Evolutionary conservation across 2,888 invertebrate species (phyloP).

Genomic region (Augochlorella aurata): DNA sequence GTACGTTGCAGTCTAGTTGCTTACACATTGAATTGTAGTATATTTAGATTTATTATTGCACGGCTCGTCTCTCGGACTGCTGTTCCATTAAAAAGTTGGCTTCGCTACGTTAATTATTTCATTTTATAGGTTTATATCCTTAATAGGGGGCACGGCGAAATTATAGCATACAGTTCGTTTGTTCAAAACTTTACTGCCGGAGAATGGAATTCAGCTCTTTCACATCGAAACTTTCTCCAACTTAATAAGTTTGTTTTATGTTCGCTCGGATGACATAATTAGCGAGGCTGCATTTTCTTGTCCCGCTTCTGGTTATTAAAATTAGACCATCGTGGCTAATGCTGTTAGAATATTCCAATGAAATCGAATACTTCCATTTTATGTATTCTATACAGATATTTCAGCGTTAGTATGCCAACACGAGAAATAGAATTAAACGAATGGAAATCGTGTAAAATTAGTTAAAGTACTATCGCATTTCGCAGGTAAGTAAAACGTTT

Average conservation of each 20-base stretch:
- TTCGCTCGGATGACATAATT: conserved; percentile 7
- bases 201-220: conserved; percentile 2
- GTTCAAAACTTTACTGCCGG: neutral
- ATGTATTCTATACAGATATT: no score
- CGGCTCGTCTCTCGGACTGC: neutral
- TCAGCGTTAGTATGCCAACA: no score
- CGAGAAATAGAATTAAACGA: neutral
- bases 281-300: neutral
- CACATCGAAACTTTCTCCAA: conserved; percentile 6
- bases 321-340: neutral
- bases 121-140: conserved; percentile 5
- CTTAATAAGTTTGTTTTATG: conserved; percentile 2
- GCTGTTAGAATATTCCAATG: no score
- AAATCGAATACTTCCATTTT: no score
- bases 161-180: conserved; percentile 3
- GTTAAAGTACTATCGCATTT: neutral
- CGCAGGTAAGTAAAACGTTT: no score
- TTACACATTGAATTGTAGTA: neutral
- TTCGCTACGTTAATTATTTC: neutral
- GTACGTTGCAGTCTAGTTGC: neutral
- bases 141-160: neutral
- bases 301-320: neutral
- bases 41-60: neutral
- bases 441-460: neutral
- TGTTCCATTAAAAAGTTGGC: conserved; percentile 4